These are phyloP conservation scores for Leucozona laternaria DNA, from an alignment of 2,888 invertebrate genomes.

Conservation along the genomic window DNA sequence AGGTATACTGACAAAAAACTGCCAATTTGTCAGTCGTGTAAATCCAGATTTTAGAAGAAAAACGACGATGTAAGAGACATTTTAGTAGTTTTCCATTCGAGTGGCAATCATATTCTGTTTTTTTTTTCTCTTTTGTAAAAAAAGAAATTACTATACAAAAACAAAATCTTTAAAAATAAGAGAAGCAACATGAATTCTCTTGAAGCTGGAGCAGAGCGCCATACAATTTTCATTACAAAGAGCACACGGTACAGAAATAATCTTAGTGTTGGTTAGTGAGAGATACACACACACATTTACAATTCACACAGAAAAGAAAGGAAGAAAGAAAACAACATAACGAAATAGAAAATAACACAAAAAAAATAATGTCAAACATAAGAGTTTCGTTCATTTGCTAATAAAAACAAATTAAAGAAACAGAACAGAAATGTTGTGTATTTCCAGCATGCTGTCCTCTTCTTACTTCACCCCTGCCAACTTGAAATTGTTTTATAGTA, in stretches of 20 bases:
- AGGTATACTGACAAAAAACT: too few species aligned
- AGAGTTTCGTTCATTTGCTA: slow-evolving; percentile 19
- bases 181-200: not conserved
- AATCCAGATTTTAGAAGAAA: too few species aligned
- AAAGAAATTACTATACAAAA: not conserved
- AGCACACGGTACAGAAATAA: not conserved
- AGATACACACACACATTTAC: not conserved
- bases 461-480: not conserved
- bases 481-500: slow-evolving; percentile 59
- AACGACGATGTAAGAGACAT: too few species aligned
- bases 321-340: not conserved
- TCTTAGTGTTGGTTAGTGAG: not conserved
- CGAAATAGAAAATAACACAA: not conserved
- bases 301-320: not conserved
- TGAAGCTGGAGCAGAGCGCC: not conserved
- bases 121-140: not conserved
- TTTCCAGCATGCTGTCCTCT: not conserved
- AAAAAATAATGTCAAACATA: slow-evolving; percentile 12
- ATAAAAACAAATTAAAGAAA: slow-evolving; percentile 23
- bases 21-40: too few species aligned
- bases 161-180: not conserved
- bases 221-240: too few species aligned
- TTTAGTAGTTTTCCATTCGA: not conserved
- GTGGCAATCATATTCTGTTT: not conserved
- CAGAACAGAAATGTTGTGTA: slow-evolving; percentile 2